Conservation (phyloP, 2,888 invertebrate species). For the Dynastes grantii region DNA sequence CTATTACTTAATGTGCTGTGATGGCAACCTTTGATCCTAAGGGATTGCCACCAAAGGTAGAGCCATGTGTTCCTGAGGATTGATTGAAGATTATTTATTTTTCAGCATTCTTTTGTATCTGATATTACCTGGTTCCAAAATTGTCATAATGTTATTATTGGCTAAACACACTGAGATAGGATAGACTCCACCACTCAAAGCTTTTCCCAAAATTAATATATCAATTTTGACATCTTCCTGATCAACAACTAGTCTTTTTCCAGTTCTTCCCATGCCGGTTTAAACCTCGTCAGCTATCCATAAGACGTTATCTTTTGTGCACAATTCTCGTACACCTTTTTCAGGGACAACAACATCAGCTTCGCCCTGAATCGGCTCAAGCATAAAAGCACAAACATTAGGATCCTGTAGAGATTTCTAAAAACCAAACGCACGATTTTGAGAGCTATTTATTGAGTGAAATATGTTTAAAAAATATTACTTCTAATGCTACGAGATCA, state of each 20-base stretch:
- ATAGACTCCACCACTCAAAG: slow-evolving; percentile 86
- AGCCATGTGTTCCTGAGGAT: slow-evolving; percentile 78
- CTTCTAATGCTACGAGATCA: slow-evolving; percentile 80
- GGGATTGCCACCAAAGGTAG: slow-evolving; percentile 90
- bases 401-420: slow-evolving; percentile 77
- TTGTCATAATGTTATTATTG: slow-evolving; percentile 81
- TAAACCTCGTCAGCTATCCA: slow-evolving; percentile 91
- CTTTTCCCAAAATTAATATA: slow-evolving; percentile 85
- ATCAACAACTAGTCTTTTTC: slow-evolving; percentile 81
- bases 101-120: neutral
- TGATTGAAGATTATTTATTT: neutral
- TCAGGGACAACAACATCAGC: slow-evolving; percentile 86
- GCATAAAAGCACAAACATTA: slow-evolving; percentile 86
- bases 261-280: slow-evolving; percentile 88
- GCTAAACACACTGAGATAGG: slow-evolving; percentile 82
- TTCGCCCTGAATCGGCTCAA: slow-evolving; percentile 92
- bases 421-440: neutral
- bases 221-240: slow-evolving; percentile 85
- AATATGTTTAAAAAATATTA: slow-evolving; percentile 59
- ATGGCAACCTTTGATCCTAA: slow-evolving; percentile 84
- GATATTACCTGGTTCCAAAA: slow-evolving; percentile 75
- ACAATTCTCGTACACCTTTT: slow-evolving; percentile 79
- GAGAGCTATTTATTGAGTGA: neutral
- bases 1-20: slow-evolving; percentile 81
- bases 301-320: slow-evolving; percentile 84